Base-by-base conservation (phyloP, 1,140 invertebrate genomes). In the Eumaeus atala region DNA sequence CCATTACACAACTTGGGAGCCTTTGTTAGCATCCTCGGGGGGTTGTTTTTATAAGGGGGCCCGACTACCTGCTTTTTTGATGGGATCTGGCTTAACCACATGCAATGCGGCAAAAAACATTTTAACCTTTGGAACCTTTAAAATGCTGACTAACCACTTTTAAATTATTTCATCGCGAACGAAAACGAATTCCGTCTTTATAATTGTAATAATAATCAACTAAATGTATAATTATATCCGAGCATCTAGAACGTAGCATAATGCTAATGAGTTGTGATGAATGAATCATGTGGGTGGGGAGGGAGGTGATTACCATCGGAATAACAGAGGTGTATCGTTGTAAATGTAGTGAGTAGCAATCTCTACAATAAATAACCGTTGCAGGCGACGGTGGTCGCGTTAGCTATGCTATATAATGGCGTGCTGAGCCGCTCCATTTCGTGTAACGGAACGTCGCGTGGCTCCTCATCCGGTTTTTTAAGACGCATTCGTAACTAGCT, bases 401-500 rank as follows among this genome's bases (percentile, higher is more conserved):
- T 61, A 66, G 66, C 66, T 59, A 71, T 71, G 67, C 69, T 67
- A n/a, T n/a, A n/a, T n/a, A 71, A 75, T 77, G 62, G 77, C 79
- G 76, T 80, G 77, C 66, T 37, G 74, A 65, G 67, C 55, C 69
- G 79, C 72, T 80, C 79, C 77, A 79, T 68, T 83, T 78, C 57
- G 58, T 64, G 55, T 75, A 77, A 72, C 75, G 75, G 77, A 73
- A 74, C 66, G 65, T 74, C 54, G 69, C 75, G 67, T 78, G 69
- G 58, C 64, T 57, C 47, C 47, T 18, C 52, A 36, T 57, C 55
- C 59, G 61, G 59, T 75, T 70, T 71, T 74, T 69, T 66, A 62
- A 66, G 17, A 64, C 57, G 59, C 61, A 66, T 59, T 54, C 54
- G 54, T 55, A 58, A 59, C 50, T 49, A 56, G 53, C 51, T 47